A percentile compares a stretch with the other conserved stretches of the same genome.
phyloP scores from a whole-genome alignment of 2,888 invertebrate species.

The Morpho deidamia region DNA sequence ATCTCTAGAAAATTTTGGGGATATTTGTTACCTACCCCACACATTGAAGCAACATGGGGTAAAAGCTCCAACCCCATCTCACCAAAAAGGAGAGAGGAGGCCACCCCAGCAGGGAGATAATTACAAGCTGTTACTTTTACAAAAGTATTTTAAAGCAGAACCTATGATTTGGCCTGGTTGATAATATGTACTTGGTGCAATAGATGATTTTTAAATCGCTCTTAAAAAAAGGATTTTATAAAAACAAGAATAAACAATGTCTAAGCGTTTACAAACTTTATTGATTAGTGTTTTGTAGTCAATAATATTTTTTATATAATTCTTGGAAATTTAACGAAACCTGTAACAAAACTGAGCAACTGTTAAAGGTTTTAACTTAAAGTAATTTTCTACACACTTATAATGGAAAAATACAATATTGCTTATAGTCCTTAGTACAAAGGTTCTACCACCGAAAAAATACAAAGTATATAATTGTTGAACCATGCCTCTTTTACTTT shows the following conservation, averaged over 20 bases:
- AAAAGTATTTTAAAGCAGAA: no score
- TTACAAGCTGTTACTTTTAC: no score
- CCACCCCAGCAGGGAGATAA: no score
- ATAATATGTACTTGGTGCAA: no score
- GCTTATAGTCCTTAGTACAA: constrained; percentile 7
- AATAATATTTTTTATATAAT: constrained; percentile 24
- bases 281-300: constrained; percentile 25
- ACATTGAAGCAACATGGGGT: no score
- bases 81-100: no score
- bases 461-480: constrained; percentile 15
- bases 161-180: no score
- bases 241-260: constrained; percentile 8
- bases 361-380: constrained; percentile 20
- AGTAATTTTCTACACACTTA: constrained; percentile 22
- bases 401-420: constrained; percentile 22
- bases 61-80: no score
- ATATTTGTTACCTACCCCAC: no score
- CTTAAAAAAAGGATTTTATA: no score
- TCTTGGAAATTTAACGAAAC: constrained; percentile 25
- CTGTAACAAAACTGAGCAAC: constrained; percentile 24
- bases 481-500: constrained; percentile 14
- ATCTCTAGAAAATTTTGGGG: no score
- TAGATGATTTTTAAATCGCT: no score
- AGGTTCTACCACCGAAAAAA: constrained; percentile 18
- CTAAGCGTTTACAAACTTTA: constrained; percentile 25